These are phyloP conservation scores for Pangasianodon gigas DNA, from an alignment of 2,113 vertebrate genomes.

Conservation along the genomic window DNA sequence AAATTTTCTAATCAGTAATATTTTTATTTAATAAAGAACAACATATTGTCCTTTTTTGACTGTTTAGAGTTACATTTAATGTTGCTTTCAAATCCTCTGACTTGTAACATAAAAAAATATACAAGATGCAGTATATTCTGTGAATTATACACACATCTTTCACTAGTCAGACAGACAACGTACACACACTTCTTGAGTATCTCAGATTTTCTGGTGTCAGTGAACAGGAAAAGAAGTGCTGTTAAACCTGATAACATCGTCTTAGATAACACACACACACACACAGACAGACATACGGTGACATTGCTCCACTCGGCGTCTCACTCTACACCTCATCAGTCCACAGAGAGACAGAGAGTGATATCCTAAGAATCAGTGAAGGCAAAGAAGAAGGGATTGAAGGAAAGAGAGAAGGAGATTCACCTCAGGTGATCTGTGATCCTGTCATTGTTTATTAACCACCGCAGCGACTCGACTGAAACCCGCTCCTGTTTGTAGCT, in stretches of 20 bases:
- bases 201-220: constrained; percentile 36
- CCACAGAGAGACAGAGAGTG: constrained; percentile 24
- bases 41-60: background rate
- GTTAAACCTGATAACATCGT: constrained; percentile 32
- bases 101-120: background rate
- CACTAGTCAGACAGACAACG: background rate
- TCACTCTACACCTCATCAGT: constrained; percentile 43
- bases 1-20: too few relatives aligned
- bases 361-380: constrained; percentile 7
- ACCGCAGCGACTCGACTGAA: background rate
- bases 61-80: background rate
- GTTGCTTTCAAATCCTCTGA: background rate
- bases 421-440: constrained; percentile 35
- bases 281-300: constrained; percentile 33
- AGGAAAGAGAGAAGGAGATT: constrained; percentile 37
- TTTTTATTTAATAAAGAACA: background rate
- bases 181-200: constrained; percentile 11
- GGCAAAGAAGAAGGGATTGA: background rate
- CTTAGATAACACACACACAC: constrained; percentile 33
- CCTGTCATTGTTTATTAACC: constrained; percentile 42
- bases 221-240: constrained; percentile 43
- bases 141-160: background rate
- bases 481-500: background rate
- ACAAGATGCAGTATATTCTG: background rate
- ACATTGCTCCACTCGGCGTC: constrained; percentile 32